These are phyloP conservation scores for Papilio machaon DNA, from an alignment of 1,140 invertebrate species.

Conservation along the genomic window DNA sequence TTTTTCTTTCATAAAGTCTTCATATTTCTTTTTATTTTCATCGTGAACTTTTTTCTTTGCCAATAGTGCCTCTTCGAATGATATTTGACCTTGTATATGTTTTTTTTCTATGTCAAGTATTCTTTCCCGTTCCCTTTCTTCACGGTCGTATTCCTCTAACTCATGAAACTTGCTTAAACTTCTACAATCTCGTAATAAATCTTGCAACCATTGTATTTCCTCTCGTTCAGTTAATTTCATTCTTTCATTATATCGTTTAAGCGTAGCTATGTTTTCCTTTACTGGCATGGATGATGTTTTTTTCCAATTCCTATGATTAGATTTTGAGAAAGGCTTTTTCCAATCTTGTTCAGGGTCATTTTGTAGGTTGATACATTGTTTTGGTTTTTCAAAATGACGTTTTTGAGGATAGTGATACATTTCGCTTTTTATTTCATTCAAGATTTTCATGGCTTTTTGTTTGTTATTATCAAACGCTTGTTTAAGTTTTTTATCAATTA, in stretches of 20 bases:
- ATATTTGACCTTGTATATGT: constrained; percentile 82
- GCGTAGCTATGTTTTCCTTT: constrained; percentile 76
- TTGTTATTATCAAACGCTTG: constrained; percentile 73
- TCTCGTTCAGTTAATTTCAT: constrained; percentile 77
- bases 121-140: constrained; percentile 76
- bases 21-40: constrained; percentile 79
- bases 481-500: constrained; percentile 69
- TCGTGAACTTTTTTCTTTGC: constrained; percentile 78
- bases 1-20: constrained; percentile 79
- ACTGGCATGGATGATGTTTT: constrained; percentile 56
- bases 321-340: constrained; percentile 48
- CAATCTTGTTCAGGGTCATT: constrained; percentile 52
- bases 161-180: constrained; percentile 68
- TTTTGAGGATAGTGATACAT: constrained; percentile 58
- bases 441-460: constrained; percentile 70
- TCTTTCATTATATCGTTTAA: constrained; percentile 78
- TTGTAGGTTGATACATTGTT: constrained; percentile 57
- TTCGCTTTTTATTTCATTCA: constrained; percentile 71
- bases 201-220: constrained; percentile 80
- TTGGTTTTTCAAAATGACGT: constrained; percentile 62
- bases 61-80: constrained; percentile 82
- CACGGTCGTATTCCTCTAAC: constrained; percentile 73
- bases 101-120: constrained; percentile 81
- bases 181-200: constrained; percentile 73
- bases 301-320: constrained; percentile 41